Conservation (phyloP, 2,888 invertebrate species). For the Melieria omissa region DNA sequence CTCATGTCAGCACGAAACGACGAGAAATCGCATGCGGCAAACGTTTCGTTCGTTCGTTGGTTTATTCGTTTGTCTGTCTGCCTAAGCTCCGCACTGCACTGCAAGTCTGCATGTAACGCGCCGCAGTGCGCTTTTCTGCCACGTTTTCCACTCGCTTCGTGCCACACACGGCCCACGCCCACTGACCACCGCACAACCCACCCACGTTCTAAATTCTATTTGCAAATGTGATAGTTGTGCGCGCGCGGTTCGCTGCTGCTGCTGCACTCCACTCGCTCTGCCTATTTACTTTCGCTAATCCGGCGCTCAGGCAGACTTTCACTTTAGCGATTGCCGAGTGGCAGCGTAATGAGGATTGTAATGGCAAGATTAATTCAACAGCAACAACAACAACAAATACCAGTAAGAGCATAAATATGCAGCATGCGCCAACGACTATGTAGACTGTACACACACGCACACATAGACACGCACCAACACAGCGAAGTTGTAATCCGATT, state of each 20-base stretch:
- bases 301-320: neutral
- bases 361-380: slow-evolving; percentile 27
- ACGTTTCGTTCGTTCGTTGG: slow-evolving; percentile 19
- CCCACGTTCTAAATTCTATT: slow-evolving; percentile 20
- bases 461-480: neutral
- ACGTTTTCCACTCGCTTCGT: neutral
- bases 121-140: neutral
- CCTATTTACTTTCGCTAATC: slow-evolving; percentile 21
- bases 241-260: neutral
- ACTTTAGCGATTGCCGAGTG: slow-evolving; percentile 10
- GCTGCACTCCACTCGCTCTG: too few relatives aligned
- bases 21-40: slow-evolving; percentile 27
- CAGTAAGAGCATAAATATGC: neutral
- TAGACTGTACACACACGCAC: too few relatives aligned
- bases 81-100: too few relatives aligned
- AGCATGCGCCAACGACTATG: neutral
- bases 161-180: neutral
- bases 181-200: neutral
- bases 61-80: neutral
- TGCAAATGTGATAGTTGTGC: neutral
- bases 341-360: slow-evolving; percentile 32
- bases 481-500: slow-evolving; percentile 24
- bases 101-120: neutral
- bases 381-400: slow-evolving; percentile 9
- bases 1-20: neutral